These are phyloP conservation scores for Sciurus carolinensis DNA, from an alignment of 2,797 vertebrate species.

Conservation along the genomic window DNA sequence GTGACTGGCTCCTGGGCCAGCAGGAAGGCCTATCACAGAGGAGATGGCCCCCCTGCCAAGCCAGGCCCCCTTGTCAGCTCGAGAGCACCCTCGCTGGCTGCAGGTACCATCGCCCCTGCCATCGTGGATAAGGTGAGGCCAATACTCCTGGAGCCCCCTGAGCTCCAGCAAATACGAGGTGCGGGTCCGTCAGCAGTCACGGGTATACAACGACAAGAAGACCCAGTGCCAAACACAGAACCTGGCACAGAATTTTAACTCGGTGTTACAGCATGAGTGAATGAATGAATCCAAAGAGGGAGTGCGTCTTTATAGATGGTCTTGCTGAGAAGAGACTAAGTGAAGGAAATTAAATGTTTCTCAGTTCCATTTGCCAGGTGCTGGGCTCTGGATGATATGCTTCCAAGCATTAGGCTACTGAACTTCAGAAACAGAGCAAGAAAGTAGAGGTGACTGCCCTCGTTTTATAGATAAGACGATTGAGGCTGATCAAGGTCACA, in stretches of 20 bases:
- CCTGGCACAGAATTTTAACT: background rate
- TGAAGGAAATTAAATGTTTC: background rate
- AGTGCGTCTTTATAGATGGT: background rate
- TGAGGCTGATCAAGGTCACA: background rate
- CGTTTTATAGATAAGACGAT: background rate
- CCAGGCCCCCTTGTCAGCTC: background rate
- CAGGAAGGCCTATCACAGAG: background rate
- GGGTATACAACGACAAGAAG: background rate
- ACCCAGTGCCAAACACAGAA: background rate
- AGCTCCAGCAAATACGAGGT: background rate
- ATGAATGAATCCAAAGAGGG: background rate
- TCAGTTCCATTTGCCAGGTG: background rate
- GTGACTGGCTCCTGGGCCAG: background rate
- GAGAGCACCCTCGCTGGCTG: background rate
- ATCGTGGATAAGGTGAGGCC: background rate
- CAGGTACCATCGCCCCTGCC: background rate
- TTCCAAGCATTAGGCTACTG: background rate
- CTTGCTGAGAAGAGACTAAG: background rate
- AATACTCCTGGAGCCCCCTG: background rate
- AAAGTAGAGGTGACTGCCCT: background rate
- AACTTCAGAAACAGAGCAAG: background rate
- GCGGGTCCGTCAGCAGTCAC: background rate
- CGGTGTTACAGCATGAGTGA: background rate
- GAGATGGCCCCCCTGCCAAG: rapidly evolving
- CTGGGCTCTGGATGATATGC: background rate